Conservation (phyloP, 2,888 invertebrate species). For the Scaptodrosophila latifasciaeformis region DNA sequence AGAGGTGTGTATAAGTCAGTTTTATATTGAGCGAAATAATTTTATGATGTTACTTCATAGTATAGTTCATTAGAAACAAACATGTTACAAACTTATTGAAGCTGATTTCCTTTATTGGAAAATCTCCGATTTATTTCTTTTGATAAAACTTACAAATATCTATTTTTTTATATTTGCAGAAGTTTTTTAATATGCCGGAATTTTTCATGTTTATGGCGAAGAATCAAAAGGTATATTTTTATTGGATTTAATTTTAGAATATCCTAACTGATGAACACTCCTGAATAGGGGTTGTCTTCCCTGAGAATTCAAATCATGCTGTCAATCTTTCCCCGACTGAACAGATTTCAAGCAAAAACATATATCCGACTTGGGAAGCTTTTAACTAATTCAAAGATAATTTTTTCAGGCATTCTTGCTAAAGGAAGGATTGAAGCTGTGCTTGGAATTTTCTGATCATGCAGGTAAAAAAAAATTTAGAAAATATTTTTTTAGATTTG, state of each 20-base stretch:
- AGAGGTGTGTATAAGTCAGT: too few relatives aligned
- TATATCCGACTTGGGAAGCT: not conserved
- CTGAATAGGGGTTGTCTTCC: constrained; percentile 60
- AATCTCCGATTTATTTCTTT: too few relatives aligned
- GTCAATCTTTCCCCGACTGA: constrained; percentile 27
- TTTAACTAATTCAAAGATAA: not conserved
- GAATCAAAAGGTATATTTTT: constrained; percentile 15
- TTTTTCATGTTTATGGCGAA: not conserved
- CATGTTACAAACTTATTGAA: constrained; percentile 56
- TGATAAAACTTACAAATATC: constrained; percentile 1
- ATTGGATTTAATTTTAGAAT: not conserved
- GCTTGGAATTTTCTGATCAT: not conserved
- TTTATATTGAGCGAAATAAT: too few relatives aligned
- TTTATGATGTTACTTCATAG: constrained; percentile 54
- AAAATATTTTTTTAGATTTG: not conserved
- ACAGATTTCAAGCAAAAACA: not conserved
- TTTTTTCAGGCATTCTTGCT: too few relatives aligned
- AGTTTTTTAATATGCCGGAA: not conserved
- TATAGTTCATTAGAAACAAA: constrained; percentile 65
- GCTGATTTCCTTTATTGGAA: constrained; percentile 37
- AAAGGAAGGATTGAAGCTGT: not conserved
- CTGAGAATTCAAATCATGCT: constrained; percentile 64
- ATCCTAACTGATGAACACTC: constrained; percentile 42
- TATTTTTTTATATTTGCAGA: not conserved
- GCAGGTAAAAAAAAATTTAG: not conserved